Base-by-base conservation (phyloP, 92 coral and sea anemone genomes). In the Metridium senile region DNA sequence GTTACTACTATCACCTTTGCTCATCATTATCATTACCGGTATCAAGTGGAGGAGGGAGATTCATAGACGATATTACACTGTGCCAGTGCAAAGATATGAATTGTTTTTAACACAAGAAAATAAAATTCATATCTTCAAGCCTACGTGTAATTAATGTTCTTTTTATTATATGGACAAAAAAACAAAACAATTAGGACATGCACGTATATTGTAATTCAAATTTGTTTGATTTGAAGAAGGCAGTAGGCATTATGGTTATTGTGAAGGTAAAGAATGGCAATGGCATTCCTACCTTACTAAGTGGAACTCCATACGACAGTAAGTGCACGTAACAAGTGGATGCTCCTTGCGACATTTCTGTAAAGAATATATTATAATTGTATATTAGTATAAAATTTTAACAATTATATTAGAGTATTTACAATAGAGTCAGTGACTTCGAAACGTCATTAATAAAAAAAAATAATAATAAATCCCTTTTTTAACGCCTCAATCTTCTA, bases 241-340 rank as follows among this genome's bases (percentile, higher is more conserved):
- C n/a, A n/a, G n/a, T n/a, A n/a, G n/a, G n/a, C n/a, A n/a, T n/a
- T n/a, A n/a, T n/a, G n/a, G n/a, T n/a, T n/a, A n/a, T n/a, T n/a
- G n/a, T n/a, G 9, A 45, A 7, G 16, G 51, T 45, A 16, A 16
- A 45, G 16, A 45, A 45, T 7, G 16, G 7, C 7, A 45, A 7
- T 7, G 7, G 51, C 17, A n/a, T 53, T 25, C 83, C 80, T 51
- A 96, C 99, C 78, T 85, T 8, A 85, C 69, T 6, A 96, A 81
- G 76, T 96, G 99, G 51, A 93, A 92, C 84, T 96, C 98, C 74
- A 94, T 62, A 7, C 98, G 90, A 59, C 98, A 94, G 27, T 84
- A 92, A 1, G 93, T 89, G 27, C 98, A 94, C 11, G 93, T 85
- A 28, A 90, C 97, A 33, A 92, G 80, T 8, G 98, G 98, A 52